A percentile compares a stretch with the other conserved stretches of the same genome.
These are phyloP conservation scores for Druon quercuslanigerum DNA, from an alignment of 1,140 invertebrate genomes.

Conservation along the genomic window DNA sequence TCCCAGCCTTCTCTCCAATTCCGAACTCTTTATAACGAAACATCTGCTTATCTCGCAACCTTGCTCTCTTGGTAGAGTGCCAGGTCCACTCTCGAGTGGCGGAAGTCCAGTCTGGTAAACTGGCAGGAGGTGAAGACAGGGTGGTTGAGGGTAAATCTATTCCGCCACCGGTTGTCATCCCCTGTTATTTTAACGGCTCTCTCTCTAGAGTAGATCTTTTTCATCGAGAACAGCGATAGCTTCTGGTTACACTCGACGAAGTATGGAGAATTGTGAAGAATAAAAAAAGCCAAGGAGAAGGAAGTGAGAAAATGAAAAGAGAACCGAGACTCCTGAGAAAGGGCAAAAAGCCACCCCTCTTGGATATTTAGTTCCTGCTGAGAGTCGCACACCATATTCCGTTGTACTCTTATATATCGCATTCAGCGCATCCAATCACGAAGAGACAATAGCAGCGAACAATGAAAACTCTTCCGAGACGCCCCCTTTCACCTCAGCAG, in stretches of 20 bases:
- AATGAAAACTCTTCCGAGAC: constrained; percentile 56
- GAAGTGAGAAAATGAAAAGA: constrained; percentile 42
- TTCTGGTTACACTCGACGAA: constrained; percentile 47
- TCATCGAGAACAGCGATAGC: constrained; percentile 53
- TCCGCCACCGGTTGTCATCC: constrained; percentile 60
- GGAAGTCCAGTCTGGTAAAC: constrained; percentile 61
- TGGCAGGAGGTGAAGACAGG: constrained; percentile 41
- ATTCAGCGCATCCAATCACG: constrained; percentile 55
- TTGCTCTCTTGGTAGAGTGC: constrained; percentile 31
- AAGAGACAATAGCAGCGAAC: constrained; percentile 53
- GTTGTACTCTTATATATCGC: constrained; percentile 55
- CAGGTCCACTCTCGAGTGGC: constrained; percentile 44
- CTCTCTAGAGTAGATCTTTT: constrained; percentile 50
- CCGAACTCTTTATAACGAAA: constrained; percentile 29
- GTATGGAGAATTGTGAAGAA: constrained; percentile 40
- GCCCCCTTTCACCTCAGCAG: constrained; percentile 52
- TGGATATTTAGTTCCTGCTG: constrained; percentile 36
- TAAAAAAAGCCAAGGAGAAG: constrained; percentile 46
- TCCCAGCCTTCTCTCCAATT: constrained; percentile 44
- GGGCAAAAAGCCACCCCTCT: constrained; percentile 46
- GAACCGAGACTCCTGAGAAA: constrained; percentile 36
- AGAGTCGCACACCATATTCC: constrained; percentile 35
- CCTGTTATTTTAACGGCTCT: constrained; percentile 59
- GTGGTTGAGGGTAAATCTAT: constrained; percentile 60
- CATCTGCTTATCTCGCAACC: constrained; percentile 12